Evolutionary conservation across 2,888 invertebrate genomes (phyloP), one percentile per base, ranked within the genome.

Genomic region (Cephonodes hylas): DNA sequence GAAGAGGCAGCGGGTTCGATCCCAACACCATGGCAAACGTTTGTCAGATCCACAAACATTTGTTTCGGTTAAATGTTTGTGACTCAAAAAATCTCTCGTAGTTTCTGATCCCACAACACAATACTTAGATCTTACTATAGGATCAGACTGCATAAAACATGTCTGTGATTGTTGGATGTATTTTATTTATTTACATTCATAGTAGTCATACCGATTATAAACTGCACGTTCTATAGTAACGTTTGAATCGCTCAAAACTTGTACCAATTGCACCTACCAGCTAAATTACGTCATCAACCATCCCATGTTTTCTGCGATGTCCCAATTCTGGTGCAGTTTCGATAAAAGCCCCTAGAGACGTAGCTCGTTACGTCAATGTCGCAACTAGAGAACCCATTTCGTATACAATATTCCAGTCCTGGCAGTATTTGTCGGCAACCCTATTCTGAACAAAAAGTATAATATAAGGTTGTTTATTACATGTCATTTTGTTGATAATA

Each of bases 241-340:
- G n/a, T n/a, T n/a, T n/a, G n/a, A n/a, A n/a, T n/a, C n/a, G n/a
- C n/a, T n/a, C n/a, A n/a, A n/a, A n/a, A n/a, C n/a, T n/a, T n/a
- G 25, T 15, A 57, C 4, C 42, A 42, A 8, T 58, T 18, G 22
- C 13, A 25, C 38, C n/a, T 31, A 53, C 53, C 31, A 5, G 53
- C 27, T 53, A 53, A 53, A 53, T 53, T 53, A 18, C 18, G 18
- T 31, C 53, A 31, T 31, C 53, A 27, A 53, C 27, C 31, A n/a
- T 25, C n/a, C 20, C 15, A 27, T 15, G 53, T 27, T n/a, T 25
- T 27, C 27, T 3, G 48, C 18, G 53, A 31, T 27, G 18, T 18
- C 53, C 53, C 53, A 53, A 53, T 53, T 53, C 31, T 53, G 53
- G 53, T 53, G 31, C 53, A 53, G 53, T 53, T 46, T 25, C 31